These are phyloP conservation scores for Metalampra italica DNA, from an alignment of 2,888 invertebrate genomes.

Conservation along the genomic window DNA sequence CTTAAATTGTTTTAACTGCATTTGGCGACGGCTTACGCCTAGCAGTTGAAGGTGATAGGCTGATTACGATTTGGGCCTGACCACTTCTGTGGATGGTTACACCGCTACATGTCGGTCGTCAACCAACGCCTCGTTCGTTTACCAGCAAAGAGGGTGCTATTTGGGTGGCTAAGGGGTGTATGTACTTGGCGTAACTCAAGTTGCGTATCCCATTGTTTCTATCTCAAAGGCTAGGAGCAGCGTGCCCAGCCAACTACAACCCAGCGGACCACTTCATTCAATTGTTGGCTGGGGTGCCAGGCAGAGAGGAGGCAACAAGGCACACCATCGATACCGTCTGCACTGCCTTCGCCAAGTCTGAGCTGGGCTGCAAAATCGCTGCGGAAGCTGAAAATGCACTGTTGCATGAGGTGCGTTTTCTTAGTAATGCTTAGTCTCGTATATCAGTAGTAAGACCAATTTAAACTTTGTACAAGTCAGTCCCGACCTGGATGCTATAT, in stretches of 20 bases:
- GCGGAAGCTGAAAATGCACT: constrained; percentile 77
- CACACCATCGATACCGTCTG: constrained; percentile 89
- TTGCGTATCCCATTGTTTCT: not conserved
- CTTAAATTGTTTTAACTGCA: too few species aligned
- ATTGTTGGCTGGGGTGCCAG: constrained; percentile 91
- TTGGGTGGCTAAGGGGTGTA: too few species aligned
- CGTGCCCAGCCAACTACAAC: constrained; percentile 93
- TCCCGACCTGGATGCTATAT: too few species aligned
- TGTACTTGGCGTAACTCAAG: not conserved
- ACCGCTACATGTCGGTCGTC: too few species aligned
- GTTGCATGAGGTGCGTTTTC: constrained; percentile 47
- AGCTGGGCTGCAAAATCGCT: constrained; percentile 79
- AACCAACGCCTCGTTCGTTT: too few species aligned
- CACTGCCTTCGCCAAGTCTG: constrained; percentile 84
- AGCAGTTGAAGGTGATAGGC: not conserved
- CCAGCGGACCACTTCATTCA: constrained; percentile 97
- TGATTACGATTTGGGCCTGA: too few species aligned
- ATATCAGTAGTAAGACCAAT: too few species aligned
- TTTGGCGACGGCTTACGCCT: too few species aligned
- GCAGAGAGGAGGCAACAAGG: constrained; percentile 87
- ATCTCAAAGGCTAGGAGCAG: constrained; percentile 83
- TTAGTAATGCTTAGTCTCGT: too few species aligned
- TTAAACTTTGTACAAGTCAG: too few species aligned
- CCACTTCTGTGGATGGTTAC: too few species aligned
- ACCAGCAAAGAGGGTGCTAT: too few species aligned